Percentiles rank a stretch among this genome's conserved stretches.
Conservation (phyloP, 2,113 vertebrate species). For the Melanocharis versteri region DNA sequence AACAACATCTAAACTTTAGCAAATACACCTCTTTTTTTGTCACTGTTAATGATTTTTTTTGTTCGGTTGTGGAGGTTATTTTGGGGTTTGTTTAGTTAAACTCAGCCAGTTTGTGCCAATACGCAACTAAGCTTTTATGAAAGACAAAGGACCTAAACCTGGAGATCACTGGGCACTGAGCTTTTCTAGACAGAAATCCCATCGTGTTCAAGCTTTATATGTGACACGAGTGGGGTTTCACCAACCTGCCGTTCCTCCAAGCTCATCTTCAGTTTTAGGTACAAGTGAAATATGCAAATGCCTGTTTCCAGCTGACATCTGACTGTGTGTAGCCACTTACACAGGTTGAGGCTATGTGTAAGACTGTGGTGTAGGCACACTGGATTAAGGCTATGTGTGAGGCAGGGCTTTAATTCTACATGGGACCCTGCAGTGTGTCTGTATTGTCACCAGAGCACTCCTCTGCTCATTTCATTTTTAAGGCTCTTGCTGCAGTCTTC, state of each 20-base stretch:
- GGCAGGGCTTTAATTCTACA: not conserved
- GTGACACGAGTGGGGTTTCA: not conserved
- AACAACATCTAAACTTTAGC: not conserved
- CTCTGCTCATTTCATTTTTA: not conserved
- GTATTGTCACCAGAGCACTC: not conserved
- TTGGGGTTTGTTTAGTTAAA: not conserved
- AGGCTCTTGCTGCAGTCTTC: not conserved
- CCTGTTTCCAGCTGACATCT: not conserved
- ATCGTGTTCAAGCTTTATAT: not conserved
- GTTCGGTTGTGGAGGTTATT: not conserved
- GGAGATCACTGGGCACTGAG: not conserved
- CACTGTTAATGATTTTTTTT: not conserved
- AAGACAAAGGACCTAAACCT: not conserved
- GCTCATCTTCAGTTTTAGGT: not conserved
- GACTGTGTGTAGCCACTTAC: not conserved
- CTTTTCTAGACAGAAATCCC: not conserved
- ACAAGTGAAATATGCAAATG: not conserved
- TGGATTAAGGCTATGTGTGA: not conserved
- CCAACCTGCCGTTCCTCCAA: not conserved
- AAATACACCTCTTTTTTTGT: not conserved
- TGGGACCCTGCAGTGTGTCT: not conserved
- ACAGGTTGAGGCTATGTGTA: not conserved
- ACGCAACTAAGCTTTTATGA: not conserved
- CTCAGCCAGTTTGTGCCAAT: not conserved
- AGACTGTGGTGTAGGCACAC: not conserved